Percentiles rank a stretch among this genome's conserved stretches.
phyloP scores from a whole-genome alignment of 2,888 invertebrate genomes.

The Heteropelma amictum region DNA sequence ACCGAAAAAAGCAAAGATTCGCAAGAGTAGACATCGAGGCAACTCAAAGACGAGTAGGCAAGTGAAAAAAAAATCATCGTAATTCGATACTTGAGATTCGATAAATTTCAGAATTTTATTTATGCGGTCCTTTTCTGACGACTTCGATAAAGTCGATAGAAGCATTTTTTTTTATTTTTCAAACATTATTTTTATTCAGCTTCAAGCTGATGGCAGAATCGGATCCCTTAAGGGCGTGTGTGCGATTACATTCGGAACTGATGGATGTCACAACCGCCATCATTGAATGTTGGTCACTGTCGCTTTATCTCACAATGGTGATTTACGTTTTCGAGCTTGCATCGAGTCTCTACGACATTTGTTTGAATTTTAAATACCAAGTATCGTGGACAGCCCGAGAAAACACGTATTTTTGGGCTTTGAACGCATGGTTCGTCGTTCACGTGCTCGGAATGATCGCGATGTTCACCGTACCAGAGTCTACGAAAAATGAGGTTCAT shows the following conservation, averaged over 20 bases:
- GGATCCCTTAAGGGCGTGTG: slow-evolving; percentile 11
- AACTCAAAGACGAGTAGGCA: background rate
- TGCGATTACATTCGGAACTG: slow-evolving; percentile 20
- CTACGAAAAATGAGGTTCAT: slow-evolving; percentile 35
- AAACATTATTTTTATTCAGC: background rate
- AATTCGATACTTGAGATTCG: too few relatives aligned
- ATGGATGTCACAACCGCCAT: slow-evolving; percentile 8
- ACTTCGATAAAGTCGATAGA: background rate
- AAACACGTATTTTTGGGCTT: background rate
- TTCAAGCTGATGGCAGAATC: background rate
- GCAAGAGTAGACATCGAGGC: background rate
- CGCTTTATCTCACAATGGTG: slow-evolving; percentile 34
- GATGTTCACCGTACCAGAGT: slow-evolving; percentile 28
- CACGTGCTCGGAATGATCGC: slow-evolving; percentile 25
- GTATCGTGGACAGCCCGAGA: slow-evolving; percentile 5
- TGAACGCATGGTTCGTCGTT: slow-evolving; percentile 15
- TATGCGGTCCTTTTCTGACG: too few relatives aligned
- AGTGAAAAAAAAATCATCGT: background rate
- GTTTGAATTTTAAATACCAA: background rate
- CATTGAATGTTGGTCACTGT: slow-evolving; percentile 20
- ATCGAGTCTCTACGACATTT: slow-evolving; percentile 17
- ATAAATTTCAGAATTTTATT: too few relatives aligned
- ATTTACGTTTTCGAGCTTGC: slow-evolving; percentile 25
- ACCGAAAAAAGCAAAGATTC: background rate
- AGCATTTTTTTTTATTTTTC: background rate